Conservation (phyloP, 2,888 invertebrate genomes). For the Melanophora roralis region DNA sequence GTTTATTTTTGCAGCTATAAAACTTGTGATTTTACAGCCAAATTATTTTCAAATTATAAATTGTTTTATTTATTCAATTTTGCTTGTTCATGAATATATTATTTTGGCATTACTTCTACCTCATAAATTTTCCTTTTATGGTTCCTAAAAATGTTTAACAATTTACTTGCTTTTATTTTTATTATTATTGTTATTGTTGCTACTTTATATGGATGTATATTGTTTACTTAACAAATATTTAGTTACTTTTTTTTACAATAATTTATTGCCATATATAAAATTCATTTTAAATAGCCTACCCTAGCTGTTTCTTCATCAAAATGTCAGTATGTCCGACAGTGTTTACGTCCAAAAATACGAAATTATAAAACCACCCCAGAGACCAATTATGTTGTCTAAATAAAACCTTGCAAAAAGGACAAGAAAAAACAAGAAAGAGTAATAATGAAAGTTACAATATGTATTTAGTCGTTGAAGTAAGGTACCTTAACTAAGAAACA, state of each 20-base stretch:
- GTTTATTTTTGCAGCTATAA: not conserved
- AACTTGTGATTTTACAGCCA: not conserved
- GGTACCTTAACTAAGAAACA: not conserved
- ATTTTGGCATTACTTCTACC: not conserved
- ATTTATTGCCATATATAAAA: slow-evolving; percentile 42
- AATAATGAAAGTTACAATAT: not conserved
- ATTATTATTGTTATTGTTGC: not conserved
- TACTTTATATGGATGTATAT: not conserved
- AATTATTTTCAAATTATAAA: not conserved
- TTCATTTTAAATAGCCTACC: slow-evolving; percentile 43
- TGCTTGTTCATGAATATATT: not conserved
- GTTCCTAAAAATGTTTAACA: slow-evolving; percentile 28
- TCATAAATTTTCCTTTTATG: slow-evolving; percentile 16
- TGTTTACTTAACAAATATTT: slow-evolving; percentile 23
- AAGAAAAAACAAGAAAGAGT: not conserved
- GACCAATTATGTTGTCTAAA: slow-evolving; percentile 38
- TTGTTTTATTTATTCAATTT: not conserved
- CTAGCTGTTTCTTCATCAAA: not conserved
- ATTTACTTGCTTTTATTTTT: slow-evolving; percentile 15
- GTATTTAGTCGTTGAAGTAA: not conserved
- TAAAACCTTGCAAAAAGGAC: slow-evolving; percentile 8
- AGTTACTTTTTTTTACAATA: slow-evolving; percentile 11
- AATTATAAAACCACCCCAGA: slow-evolving; percentile 14
- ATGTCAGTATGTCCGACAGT: not conserved
- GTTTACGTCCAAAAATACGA: not conserved